Evolutionary conservation across 2,113 vertebrate genomes (phyloP).

Genomic region (Aldabrachelys gigantea): DNA sequence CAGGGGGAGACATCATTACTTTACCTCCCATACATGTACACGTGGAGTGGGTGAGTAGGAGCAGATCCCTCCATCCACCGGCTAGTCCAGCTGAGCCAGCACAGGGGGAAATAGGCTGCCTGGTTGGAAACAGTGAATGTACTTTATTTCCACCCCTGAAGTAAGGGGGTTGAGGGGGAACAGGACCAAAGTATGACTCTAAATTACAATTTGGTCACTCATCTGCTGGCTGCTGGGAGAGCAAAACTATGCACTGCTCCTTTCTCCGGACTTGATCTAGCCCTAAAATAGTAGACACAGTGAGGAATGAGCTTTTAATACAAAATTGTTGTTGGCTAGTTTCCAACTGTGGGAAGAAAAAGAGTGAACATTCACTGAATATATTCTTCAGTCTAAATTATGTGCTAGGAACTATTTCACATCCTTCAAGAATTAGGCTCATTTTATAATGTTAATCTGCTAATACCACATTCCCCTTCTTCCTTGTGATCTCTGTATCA

Average conservation of each 20-base stretch:
- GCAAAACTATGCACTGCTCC: neutral
- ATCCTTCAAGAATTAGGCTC: neutral
- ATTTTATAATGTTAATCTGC: neutral
- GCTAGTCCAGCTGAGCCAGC: neutral
- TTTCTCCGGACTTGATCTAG: neutral
- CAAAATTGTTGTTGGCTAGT: neutral
- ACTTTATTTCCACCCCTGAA: neutral
- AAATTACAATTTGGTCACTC: accelerated
- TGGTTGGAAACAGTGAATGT: neutral
- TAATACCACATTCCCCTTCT: neutral
- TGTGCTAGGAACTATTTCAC: neutral
- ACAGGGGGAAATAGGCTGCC: neutral
- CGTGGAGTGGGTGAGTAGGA: neutral
- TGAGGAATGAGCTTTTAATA: neutral
- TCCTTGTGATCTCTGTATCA: neutral
- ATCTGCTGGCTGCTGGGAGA: neutral
- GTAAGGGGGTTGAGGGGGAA: accelerated
- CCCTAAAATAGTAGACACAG: neutral
- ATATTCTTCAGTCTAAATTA: neutral
- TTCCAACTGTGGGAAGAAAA: neutral
- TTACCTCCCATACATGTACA: neutral
- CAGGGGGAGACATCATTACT: neutral
- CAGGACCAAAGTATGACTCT: neutral
- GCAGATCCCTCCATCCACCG: neutral
- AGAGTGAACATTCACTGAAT: neutral